Evolutionary conservation across 2,797 vertebrate genomes (phyloP), one percentile per base, ranked within the genome.

Genomic region (Sitta carolinensis): DNA sequence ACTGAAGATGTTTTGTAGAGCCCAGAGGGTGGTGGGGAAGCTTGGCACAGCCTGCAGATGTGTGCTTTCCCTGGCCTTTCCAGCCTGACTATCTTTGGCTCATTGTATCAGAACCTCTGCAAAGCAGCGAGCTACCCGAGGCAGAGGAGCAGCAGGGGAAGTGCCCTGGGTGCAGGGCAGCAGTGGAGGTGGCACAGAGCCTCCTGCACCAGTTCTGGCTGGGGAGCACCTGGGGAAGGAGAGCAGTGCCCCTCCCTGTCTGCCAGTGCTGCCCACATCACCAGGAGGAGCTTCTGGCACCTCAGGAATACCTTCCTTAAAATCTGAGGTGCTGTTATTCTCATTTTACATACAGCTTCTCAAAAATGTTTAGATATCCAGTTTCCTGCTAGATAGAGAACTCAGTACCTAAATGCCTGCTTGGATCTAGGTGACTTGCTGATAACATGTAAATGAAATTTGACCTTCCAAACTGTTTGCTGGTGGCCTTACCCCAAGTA

Each of bases 121-220:
- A 55, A 40, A 64, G 51, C 67, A 73, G 27, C 0, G 0, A 63
- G 43, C n/a, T 55, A 4, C 20, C 9, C 0, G 0, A 34, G 45
- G 16, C 52, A 43, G 72, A 1, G 18, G 59, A 30, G 18, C 3
- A 2, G 12, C 2, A 11, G 2, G 9, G 32, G 36, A 66, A 22
- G 19, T 8, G 51, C 47, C 64, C 36, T 30, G 64, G 54, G 25
- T 5, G 21, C 32, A 50, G 45, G 26, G 26, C 29, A 59, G 63
- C 45, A 70, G 54, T 3, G 3, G 18, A 0, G 4, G 30, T 59
- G 64, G 36, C 58, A 83, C 20, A 45, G 76, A 70, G 50, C 62
- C 36, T 84, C n/a, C 66, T 43, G 57, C 2, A 9, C 23, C 9
- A 20, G 5, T 34, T 38, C 45, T 67, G 29, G 32, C 34, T 43